Percentiles rank a stretch among this genome's conserved stretches.
Conservation (phyloP, 2,113 vertebrate genomes). For the Bucco capensis region DNA sequence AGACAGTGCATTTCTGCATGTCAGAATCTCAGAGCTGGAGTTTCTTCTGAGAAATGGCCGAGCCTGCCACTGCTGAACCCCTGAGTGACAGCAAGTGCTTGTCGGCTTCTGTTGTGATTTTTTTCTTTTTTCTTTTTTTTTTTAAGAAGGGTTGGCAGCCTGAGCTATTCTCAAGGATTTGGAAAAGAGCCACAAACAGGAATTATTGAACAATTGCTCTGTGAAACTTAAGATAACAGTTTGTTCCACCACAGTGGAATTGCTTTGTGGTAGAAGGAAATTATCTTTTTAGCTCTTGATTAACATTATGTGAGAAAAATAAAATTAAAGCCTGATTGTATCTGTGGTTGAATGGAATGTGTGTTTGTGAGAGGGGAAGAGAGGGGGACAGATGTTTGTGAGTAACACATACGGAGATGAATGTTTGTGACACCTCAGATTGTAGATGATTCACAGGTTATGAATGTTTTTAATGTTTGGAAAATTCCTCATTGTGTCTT, state of each 20-base stretch:
- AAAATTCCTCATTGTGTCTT: background rate
- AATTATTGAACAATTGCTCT: constrained; percentile 93
- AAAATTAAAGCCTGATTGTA: constrained; percentile 74
- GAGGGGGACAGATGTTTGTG: constrained; percentile 55
- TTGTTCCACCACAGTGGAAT: constrained; percentile 87
- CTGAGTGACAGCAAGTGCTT: constrained; percentile 69
- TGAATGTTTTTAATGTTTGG: constrained; percentile 38
- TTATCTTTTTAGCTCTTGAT: constrained; percentile 82
- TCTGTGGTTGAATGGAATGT: constrained; percentile 58
- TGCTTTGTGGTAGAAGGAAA: constrained; percentile 85
- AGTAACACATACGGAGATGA: constrained; percentile 16
- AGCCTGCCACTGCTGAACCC: constrained; percentile 27
- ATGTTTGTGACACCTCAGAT: constrained; percentile 1
- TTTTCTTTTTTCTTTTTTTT: background rate
- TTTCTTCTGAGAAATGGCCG: constrained; percentile 44
- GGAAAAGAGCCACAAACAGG: constrained; percentile 87
- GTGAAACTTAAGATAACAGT: constrained; percentile 90
- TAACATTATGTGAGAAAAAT: constrained; percentile 79
- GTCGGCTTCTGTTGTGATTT: constrained; percentile 63
- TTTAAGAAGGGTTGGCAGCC: constrained; percentile 68
- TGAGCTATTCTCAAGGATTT: constrained; percentile 77
- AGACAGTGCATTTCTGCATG: constrained; percentile 48
- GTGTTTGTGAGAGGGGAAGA: constrained; percentile 16
- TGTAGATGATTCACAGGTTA: constrained; percentile 23
- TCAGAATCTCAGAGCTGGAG: constrained; percentile 33